These are phyloP conservation scores for Ridgeia piscesae DNA, from an alignment of 1,140 invertebrate species.

Conservation along the genomic window DNA sequence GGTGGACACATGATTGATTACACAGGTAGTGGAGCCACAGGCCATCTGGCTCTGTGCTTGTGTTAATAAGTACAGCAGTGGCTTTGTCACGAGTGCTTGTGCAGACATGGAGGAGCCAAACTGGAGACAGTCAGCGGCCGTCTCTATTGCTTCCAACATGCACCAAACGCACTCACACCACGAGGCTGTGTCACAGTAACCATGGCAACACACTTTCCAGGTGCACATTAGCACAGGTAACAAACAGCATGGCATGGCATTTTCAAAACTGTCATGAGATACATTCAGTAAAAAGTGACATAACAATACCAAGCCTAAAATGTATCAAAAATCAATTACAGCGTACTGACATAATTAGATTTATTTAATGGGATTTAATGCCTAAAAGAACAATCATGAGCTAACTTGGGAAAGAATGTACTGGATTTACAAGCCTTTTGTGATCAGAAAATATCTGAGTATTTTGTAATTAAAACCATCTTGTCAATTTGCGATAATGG, in stretches of 20 bases:
- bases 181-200: neutral
- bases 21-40: neutral
- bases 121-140: neutral
- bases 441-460: too few relatives aligned
- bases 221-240: neutral
- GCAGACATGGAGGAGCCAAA: neutral
- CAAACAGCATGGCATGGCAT: neutral
- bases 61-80: neutral
- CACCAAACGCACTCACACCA: neutral
- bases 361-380: neutral
- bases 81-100: neutral
- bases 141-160: neutral
- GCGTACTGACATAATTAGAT: neutral
- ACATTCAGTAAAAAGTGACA: neutral
- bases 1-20: neutral
- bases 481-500: too few relatives aligned
- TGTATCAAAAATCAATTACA: neutral
- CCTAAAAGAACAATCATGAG: too few relatives aligned
- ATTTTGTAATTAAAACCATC: too few relatives aligned
- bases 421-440: too few relatives aligned
- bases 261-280: neutral
- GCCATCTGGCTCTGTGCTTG: neutral
- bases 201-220: neutral
- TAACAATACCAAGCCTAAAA: neutral
- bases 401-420: too few relatives aligned